These are phyloP conservation scores for Entelurus aequoreus DNA, from an alignment of 2,113 vertebrate genomes.

Conservation along the genomic window DNA sequence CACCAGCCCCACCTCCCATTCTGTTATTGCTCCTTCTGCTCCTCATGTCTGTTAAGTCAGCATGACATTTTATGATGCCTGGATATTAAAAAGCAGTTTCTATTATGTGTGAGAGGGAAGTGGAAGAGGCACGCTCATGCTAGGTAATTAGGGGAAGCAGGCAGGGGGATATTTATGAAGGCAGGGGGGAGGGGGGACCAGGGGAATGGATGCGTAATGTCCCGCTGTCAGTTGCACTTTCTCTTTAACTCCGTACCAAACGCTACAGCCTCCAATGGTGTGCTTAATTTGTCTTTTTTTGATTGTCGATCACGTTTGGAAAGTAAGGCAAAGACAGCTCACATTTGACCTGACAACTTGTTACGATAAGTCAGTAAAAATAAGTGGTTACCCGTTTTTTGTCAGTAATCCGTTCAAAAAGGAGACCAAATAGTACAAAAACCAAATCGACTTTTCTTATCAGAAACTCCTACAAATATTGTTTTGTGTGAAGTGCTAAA, in stretches of 20 bases:
- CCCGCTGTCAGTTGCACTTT: conserved; percentile 70
- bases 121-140: conserved; percentile 67
- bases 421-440: no score
- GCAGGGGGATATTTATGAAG: conserved; percentile 69
- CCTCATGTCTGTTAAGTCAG: conserved; percentile 73
- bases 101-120: conserved; percentile 68
- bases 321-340: neutral
- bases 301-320: conserved; percentile 3
- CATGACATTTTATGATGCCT: conserved; percentile 75
- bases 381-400: neutral
- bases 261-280: conserved; percentile 23
- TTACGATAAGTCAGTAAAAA: neutral
- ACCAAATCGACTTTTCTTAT: no score
- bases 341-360: neutral
- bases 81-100: conserved; percentile 73
- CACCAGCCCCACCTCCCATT: conserved; percentile 22
- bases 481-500: no score
- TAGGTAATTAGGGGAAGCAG: conserved; percentile 69
- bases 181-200: conserved; percentile 48
- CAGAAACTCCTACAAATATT: no score
- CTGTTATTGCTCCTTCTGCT: conserved; percentile 69
- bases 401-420: no score
- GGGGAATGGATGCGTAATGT: conserved; percentile 69
- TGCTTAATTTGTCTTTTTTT: conserved; percentile 2
- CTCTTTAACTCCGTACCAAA: conserved; percentile 57